phyloP scores from a whole-genome alignment of 2,888 invertebrate species.

The Melinopterus prodromus region DNA sequence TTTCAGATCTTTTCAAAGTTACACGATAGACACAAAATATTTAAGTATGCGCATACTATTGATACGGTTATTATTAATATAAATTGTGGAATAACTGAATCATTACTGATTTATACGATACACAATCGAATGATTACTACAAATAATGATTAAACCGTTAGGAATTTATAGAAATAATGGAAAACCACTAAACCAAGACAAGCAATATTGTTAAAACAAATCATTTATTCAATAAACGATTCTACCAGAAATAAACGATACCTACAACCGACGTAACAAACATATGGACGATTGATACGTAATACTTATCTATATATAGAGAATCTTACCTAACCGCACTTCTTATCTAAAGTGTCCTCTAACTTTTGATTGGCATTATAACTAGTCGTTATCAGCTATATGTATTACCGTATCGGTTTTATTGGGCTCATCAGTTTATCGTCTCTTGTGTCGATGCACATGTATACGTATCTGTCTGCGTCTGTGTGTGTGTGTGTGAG shows the following conservation, averaged over 20 bases:
- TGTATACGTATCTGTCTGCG: not conserved
- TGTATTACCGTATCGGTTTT: not conserved
- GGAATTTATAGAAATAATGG: no score
- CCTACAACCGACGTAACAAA: not conserved
- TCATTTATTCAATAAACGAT: not conserved
- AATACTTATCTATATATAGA: not conserved
- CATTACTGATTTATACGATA: no score
- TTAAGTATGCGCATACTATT: no score
- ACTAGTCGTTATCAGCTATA: not conserved
- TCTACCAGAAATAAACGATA: not conserved
- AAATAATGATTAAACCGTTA: no score
- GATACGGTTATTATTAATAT: no score
- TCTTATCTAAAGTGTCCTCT: not conserved
- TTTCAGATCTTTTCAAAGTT: no score
- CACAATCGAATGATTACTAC: no score
- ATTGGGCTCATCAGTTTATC: not conserved
- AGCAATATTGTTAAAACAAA: not conserved
- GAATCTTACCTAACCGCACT: not conserved
- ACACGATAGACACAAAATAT: no score
- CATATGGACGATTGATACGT: not conserved
- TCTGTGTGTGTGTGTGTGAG: not conserved
- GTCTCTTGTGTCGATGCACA: not conserved
- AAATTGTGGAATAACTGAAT: no score
- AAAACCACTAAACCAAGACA: not conserved
- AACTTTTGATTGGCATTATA: conserved; percentile 4